Evolutionary conservation across 2,888 invertebrate species (phyloP).

Genomic region (Unio pictorum): DNA sequence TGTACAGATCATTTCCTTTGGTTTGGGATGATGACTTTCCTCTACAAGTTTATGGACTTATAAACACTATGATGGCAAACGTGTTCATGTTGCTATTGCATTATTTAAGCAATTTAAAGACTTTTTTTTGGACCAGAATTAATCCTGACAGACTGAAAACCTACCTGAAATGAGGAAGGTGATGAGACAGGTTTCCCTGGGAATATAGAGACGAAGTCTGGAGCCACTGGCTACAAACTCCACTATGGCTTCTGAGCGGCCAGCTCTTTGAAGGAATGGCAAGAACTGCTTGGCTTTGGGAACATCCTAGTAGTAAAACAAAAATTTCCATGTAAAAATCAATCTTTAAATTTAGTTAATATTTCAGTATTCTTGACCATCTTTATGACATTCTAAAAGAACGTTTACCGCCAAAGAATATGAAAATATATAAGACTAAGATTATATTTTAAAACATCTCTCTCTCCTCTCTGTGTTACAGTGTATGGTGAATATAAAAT

Average conservation of each 20-base stretch:
- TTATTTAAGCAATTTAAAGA: no score
- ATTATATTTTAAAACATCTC: no score
- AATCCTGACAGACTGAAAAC: neutral
- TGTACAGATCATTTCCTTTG: no score
- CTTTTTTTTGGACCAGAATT: neutral
- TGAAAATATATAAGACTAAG: neutral
- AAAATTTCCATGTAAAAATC: neutral
- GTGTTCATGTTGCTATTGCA: no score
- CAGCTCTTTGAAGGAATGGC: conserved; percentile 92
- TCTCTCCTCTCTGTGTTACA: no score
- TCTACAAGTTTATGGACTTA: no score
- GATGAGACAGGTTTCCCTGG: conserved; percentile 93
- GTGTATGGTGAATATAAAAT: neutral
- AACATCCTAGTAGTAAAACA: conserved; percentile 75
- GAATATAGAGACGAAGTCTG: conserved; percentile 91
- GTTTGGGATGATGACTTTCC: no score
- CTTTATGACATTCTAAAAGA: no score
- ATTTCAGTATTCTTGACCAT: no score
- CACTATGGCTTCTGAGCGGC: conserved; percentile 91
- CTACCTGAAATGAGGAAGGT: conserved; percentile 90
- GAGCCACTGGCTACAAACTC: conserved; percentile 99
- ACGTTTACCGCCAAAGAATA: neutral
- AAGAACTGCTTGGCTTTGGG: conserved; percentile 90
- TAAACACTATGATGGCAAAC: no score
- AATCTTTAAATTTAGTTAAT: neutral